Percentiles rank a stretch among this genome's conserved stretches.
phyloP scores from a whole-genome alignment of 2,888 invertebrate species.

The Cephus rjabovi region DNA sequence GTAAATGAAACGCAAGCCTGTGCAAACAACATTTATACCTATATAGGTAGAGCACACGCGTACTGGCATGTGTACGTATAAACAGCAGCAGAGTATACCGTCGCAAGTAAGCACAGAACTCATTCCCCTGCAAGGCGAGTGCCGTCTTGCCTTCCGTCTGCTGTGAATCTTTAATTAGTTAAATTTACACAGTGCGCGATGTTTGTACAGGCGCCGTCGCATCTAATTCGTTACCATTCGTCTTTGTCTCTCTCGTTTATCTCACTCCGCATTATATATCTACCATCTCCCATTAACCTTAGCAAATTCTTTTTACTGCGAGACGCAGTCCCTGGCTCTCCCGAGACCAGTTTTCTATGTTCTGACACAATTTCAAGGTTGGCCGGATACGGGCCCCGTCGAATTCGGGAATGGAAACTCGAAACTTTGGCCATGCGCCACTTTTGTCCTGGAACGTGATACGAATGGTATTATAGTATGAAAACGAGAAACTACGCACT shows the following conservation, averaged over 20 bases:
- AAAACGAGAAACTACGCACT: background rate
- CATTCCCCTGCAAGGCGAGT: background rate
- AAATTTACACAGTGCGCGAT: constrained; percentile 40
- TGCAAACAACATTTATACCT: constrained; percentile 38
- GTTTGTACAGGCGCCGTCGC: constrained; percentile 44
- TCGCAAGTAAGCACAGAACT: background rate
- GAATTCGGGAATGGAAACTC: background rate
- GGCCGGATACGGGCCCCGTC: background rate
- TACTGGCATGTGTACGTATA: constrained; percentile 6
- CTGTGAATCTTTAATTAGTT: constrained; percentile 43
- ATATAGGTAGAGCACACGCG: background rate
- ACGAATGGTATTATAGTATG: background rate
- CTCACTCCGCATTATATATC: constrained; percentile 1
- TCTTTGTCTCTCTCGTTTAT: background rate
- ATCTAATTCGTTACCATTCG: background rate
- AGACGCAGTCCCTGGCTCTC: background rate
- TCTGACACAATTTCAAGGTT: background rate
- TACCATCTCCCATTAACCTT: constrained; percentile 3
- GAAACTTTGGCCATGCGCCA: background rate
- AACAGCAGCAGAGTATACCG: background rate
- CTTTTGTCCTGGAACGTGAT: background rate
- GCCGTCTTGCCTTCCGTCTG: background rate
- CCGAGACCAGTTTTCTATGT: background rate
- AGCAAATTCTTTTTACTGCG: background rate
- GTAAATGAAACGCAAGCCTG: constrained; percentile 39